These are phyloP conservation scores for Orycteropus afer DNA, from an alignment of 2,113 vertebrate species.

Conservation along the genomic window DNA sequence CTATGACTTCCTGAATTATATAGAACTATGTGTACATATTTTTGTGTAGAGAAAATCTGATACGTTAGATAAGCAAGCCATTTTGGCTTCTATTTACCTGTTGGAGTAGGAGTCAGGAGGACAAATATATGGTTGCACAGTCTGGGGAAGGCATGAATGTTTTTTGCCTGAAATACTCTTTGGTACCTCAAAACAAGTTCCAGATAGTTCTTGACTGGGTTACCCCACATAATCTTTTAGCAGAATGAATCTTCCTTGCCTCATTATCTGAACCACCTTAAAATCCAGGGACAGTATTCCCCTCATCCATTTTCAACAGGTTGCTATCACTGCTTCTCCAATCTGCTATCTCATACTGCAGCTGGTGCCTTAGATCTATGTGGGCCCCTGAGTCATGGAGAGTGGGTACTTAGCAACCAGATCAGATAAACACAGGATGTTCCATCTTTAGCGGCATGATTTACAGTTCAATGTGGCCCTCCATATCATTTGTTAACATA, in stretches of 20 bases:
- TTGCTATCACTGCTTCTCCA: background rate
- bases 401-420: conserved; percentile 83
- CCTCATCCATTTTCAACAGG: conserved; percentile 43
- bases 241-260: background rate
- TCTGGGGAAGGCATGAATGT: background rate
- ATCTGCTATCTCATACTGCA: conserved; percentile 54
- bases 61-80: background rate
- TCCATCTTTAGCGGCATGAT: conserved; percentile 55
- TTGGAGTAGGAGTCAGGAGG: background rate
- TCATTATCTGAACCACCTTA: conserved; percentile 56
- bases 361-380: background rate
- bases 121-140: background rate
- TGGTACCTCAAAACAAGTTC: conserved; percentile 29
- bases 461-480: conserved; percentile 62
- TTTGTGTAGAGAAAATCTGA: background rate
- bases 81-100: conserved; percentile 34
- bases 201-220: conserved; percentile 36
- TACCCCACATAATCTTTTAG: background rate
- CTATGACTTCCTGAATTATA: background rate
- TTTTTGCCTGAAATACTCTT: conserved; percentile 46
- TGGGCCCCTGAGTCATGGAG: conserved; percentile 64
- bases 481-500: conserved; percentile 62
- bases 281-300: background rate
- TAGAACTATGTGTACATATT: background rate
- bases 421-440: conserved; percentile 78